phyloP scores from a whole-genome alignment of 2,888 invertebrate species.

The Gymnoscelis rufifasciata region DNA sequence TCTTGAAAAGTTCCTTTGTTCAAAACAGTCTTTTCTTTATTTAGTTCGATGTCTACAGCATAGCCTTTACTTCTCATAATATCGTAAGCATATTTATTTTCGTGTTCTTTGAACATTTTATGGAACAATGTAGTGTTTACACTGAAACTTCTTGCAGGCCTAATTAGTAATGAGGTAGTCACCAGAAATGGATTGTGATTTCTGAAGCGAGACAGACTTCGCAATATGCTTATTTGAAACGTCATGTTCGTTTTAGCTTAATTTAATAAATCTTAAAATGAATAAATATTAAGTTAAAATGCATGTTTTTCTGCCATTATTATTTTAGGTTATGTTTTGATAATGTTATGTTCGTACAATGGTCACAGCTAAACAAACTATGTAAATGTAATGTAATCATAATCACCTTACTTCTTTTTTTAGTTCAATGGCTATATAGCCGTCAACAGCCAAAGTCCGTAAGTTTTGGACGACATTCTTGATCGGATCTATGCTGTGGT shows the following conservation, averaged over 20 bases:
- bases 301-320: no score
- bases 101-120: conserved; percentile 63
- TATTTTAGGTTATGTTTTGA: no score
- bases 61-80: conserved; percentile 61
- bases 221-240: conserved; percentile 22
- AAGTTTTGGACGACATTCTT: no score
- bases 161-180: conserved; percentile 23
- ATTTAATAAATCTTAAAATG: background rate
- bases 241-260: conserved; percentile 3
- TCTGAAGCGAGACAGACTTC: conserved; percentile 24
- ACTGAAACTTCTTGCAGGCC: conserved; percentile 37
- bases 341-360: no score
- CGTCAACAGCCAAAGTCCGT: no score
- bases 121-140: conserved; percentile 32
- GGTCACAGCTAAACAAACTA: no score
- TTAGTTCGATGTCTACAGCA: conserved; percentile 36
- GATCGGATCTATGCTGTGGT: no score
- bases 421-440: no score
- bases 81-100: conserved; percentile 62
- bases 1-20: conserved; percentile 42
- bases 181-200: conserved; percentile 18
- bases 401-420: no score
- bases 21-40: conserved; percentile 20
- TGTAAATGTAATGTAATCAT: no score
- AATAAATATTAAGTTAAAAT: background rate